Percentiles rank a stretch among this genome's conserved stretches.
These are phyloP conservation scores for Tenthredo scrophulariae DNA, from an alignment of 2,888 invertebrate genomes.

Conservation along the genomic window DNA sequence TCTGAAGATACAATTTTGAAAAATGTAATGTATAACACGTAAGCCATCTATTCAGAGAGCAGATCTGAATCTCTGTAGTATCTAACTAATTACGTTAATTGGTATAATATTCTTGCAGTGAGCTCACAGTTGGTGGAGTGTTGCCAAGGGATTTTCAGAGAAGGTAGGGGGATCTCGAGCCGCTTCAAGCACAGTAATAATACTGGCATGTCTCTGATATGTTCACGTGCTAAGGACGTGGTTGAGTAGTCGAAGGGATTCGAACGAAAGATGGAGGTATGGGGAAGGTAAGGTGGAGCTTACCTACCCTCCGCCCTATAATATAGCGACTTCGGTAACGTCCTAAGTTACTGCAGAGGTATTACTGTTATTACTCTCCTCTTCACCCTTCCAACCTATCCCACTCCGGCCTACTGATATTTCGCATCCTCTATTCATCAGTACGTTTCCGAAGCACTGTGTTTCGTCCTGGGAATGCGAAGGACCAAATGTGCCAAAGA, in stretches of 20 bases:
- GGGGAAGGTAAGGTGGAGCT: slow-evolving; percentile 42
- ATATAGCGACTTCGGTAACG: slow-evolving; percentile 47
- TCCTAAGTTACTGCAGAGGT: slow-evolving; percentile 44
- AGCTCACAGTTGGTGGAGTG: slow-evolving; percentile 63
- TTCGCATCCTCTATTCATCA: slow-evolving; percentile 40
- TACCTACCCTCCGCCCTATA: slow-evolving; percentile 32
- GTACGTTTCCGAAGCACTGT: slow-evolving; percentile 3
- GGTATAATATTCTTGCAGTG: slow-evolving; percentile 68
- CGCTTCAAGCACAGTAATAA: slow-evolving; percentile 56
- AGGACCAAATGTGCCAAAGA: neutral
- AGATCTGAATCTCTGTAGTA: slow-evolving; percentile 6
- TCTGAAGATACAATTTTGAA: neutral
- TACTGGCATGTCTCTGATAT: slow-evolving; percentile 57
- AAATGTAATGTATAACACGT: neutral
- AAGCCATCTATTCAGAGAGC: neutral
- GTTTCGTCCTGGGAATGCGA: neutral
- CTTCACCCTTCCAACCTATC: neutral
- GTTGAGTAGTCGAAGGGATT: slow-evolving; percentile 43
- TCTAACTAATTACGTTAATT: slow-evolving; percentile 69
- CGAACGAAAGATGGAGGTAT: slow-evolving; percentile 29
- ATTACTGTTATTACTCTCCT: slow-evolving; percentile 46
- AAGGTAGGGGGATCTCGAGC: slow-evolving; percentile 42
- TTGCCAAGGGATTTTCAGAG: slow-evolving; percentile 38
- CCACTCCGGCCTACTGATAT: slow-evolving; percentile 11
- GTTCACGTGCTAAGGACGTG: slow-evolving; percentile 58